Percentiles rank a stretch among this genome's conserved stretches.
phyloP scores from a whole-genome alignment of 53 echinoderm and acorn worm species.

The Holothuria leucospilota region DNA sequence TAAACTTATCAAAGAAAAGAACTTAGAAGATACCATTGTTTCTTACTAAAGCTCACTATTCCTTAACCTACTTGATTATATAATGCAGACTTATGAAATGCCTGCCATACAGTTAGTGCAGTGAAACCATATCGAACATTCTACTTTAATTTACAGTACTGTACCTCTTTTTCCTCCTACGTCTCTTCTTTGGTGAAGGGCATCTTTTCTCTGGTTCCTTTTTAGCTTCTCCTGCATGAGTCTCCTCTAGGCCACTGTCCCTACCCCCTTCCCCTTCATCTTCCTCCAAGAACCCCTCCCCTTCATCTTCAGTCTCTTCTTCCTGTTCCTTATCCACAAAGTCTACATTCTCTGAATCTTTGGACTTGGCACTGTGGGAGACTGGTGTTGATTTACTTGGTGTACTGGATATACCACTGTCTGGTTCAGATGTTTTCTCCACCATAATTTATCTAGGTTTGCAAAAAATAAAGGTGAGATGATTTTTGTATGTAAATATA shows the following conservation, averaged over 20 bases:
- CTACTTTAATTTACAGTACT: neutral
- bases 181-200: slow-evolving; percentile 66
- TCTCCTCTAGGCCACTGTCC: slow-evolving; percentile 69
- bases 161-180: slow-evolving; percentile 66
- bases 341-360: slow-evolving; percentile 21
- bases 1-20: no score
- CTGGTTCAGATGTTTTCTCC: slow-evolving; percentile 34
- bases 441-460: slow-evolving; percentile 30
- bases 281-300: slow-evolving; percentile 47
- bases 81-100: no score
- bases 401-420: slow-evolving; percentile 42
- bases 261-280: slow-evolving; percentile 59
- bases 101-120: no score
- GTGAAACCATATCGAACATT: neutral
- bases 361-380: slow-evolving; percentile 27
- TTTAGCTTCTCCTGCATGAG: slow-evolving; percentile 13
- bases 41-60: no score
- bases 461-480: no score
- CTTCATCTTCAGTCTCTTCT: slow-evolving; percentile 49
- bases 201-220: slow-evolving; percentile 49
- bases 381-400: slow-evolving; percentile 44
- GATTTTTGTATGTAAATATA: no score
- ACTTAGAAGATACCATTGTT: no score
- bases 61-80: no score
- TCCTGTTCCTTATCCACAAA: slow-evolving; percentile 21